phyloP scores from a whole-genome alignment of 2,113 vertebrate genomes.

The Podilymbus podiceps region DNA sequence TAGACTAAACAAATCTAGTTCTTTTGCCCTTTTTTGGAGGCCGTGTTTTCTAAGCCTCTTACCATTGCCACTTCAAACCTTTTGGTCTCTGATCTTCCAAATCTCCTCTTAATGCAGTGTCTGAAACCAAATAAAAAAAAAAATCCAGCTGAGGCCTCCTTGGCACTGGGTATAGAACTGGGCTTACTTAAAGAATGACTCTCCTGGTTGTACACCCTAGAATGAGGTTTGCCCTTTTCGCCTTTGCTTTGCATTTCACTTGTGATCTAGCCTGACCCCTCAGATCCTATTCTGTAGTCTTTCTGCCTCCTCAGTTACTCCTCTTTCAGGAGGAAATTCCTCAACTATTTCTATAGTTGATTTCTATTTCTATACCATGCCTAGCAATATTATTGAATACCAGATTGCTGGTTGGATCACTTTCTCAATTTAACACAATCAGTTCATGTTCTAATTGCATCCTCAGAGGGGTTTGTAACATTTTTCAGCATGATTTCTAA shows the following conservation, averaged over 20 bases:
- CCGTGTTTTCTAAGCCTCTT: not conserved
- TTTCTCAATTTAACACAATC: not conserved
- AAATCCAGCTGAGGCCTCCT: not conserved
- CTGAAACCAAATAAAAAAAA: not conserved
- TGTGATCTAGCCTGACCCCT: not conserved
- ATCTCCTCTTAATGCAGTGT: not conserved
- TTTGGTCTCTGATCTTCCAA: not conserved
- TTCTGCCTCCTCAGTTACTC: not conserved
- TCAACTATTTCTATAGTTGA: not conserved
- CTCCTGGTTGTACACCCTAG: not conserved
- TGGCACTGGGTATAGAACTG: not conserved
- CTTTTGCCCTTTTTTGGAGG: not conserved
- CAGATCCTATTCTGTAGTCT: not conserved
- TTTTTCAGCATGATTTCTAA: not conserved
- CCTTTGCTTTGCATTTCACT: not conserved
- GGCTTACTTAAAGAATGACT: not conserved
- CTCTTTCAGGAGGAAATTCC: not conserved
- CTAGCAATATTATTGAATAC: not conserved
- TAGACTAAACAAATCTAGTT: not conserved
- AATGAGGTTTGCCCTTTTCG: not conserved
- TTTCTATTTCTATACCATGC: not conserved
- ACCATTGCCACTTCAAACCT: not conserved
- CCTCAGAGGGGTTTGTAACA: not conserved
- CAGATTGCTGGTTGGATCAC: not conserved
- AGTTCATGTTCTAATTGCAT: not conserved